Evolutionary conservation across 1,140 invertebrate species (phyloP).

Genomic region (Mercenaria mercenaria): DNA sequence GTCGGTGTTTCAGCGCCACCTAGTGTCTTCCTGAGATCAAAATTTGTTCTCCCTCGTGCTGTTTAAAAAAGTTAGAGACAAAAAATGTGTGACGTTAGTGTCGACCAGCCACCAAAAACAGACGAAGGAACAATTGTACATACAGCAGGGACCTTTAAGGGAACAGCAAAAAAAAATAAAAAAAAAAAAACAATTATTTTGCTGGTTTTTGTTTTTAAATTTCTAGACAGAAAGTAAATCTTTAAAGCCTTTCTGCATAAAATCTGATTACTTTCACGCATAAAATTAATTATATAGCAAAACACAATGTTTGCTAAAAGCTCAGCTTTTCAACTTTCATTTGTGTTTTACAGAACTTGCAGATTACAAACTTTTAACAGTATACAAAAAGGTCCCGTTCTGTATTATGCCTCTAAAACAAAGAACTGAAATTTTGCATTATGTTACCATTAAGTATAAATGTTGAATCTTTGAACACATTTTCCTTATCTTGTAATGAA

Average conservation of each 20-base stretch:
- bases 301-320: too few species aligned
- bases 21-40: slow-evolving; percentile 83
- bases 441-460: neutral
- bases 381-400: neutral
- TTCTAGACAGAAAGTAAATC: too few species aligned
- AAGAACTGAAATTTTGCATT: slow-evolving; percentile 10
- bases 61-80: slow-evolving; percentile 65
- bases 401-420: neutral
- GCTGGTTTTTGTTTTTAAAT: too few species aligned
- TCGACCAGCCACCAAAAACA: slow-evolving; percentile 19
- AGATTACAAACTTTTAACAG: too few species aligned
- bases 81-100: slow-evolving; percentile 30
- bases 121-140: neutral
- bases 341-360: too few species aligned
- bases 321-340: too few species aligned
- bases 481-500: slow-evolving; percentile 23
- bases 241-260: too few species aligned
- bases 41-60: slow-evolving; percentile 84
- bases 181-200: too few species aligned
- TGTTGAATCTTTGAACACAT: slow-evolving; percentile 17
- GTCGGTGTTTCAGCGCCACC: slow-evolving; percentile 71
- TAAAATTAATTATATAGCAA: too few species aligned
- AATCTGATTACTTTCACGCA: too few species aligned
- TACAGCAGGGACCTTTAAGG: neutral
- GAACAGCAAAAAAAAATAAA: too few species aligned